Evolutionary conservation across 2,113 vertebrate species (phyloP), one percentile per base, ranked within the genome.

Genomic region (Odontophorus gujanensis): DNA sequence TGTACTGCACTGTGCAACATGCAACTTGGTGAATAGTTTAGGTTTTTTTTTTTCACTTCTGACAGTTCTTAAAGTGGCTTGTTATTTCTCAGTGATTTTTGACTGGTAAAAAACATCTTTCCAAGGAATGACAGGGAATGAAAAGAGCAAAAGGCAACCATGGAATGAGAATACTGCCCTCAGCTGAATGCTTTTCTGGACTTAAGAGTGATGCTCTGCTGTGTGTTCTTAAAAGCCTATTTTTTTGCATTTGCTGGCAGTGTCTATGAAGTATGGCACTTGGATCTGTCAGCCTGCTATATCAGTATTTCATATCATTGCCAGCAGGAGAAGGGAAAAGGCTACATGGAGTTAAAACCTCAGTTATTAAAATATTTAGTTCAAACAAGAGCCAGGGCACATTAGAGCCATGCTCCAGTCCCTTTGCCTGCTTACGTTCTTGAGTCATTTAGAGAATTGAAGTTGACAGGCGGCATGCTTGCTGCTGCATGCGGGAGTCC

Each of bases 231-330:
- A 20, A 69, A 87, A 61, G 13, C 32, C 20, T 59, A 16, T 65
- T 47, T 50, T 47, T 83, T 34, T 80, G 68, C 59, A 58, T 63
- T 57, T 81, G 38, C 50, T 83, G 42, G 42, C 48, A 61, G 62
- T 47, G 42, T 77, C 43, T 0, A 0, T 34, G 59, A 34, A 48
- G 61, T 34, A 11, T 4, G n/a, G 51, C 5, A 4, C 38, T 86
- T 67, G 80, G 8, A 67, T 85, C 38, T 95, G 57, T 57, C 51
- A 72, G 65, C 57, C 43, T 65, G 50, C 47, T 85, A 73, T 72
- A 82, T 63, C 55, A 40, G 68, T 22, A 10, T 32, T 71, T 42
- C 12, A 83, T 57, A 71, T 83, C 40, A 4, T 62, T 88, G 88
- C 76, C 34, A 73, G 65, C 32, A 83, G 59, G n/a, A 76, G 76